These are phyloP conservation scores for Orchesella flavescens DNA, from an alignment of 2,888 invertebrate genomes.

Conservation along the genomic window DNA sequence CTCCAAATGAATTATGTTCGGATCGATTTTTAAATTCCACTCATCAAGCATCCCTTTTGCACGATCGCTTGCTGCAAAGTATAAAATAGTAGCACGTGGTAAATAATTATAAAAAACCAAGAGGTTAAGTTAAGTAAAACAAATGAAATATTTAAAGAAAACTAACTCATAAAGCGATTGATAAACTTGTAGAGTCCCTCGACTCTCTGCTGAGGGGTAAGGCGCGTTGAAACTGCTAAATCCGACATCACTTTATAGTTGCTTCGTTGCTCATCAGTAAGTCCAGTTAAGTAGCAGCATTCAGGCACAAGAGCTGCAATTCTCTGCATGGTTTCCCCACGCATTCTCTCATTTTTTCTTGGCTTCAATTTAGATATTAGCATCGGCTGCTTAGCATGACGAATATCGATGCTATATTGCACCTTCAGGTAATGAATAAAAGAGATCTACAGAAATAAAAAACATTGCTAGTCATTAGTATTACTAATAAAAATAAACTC, in stretches of 20 bases:
- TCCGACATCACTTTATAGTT: slow-evolving; percentile 92
- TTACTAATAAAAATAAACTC: slow-evolving; percentile 7
- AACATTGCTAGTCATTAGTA: slow-evolving; percentile 1
- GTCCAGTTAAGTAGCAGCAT: slow-evolving; percentile 89
- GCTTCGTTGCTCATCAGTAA: slow-evolving; percentile 86
- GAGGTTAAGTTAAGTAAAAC: too few relatives aligned
- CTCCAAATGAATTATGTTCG: slow-evolving; percentile 77
- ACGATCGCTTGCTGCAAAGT: slow-evolving; percentile 76
- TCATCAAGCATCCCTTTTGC: slow-evolving; percentile 81
- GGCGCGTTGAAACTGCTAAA: slow-evolving; percentile 84
- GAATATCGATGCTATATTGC: slow-evolving; percentile 84
- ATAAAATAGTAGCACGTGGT: too few relatives aligned
- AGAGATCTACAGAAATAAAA: slow-evolving; percentile 75
- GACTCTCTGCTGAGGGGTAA: slow-evolving; percentile 86
- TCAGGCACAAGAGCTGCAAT: slow-evolving; percentile 85
- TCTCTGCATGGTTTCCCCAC: slow-evolving; percentile 69
- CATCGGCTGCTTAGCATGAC: slow-evolving; percentile 84
- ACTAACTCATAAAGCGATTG: slow-evolving; percentile 72
- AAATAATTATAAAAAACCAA: too few relatives aligned
- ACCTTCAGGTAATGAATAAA: slow-evolving; percentile 87
- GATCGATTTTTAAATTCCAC: slow-evolving; percentile 85
- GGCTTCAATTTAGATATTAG: slow-evolving; percentile 80
- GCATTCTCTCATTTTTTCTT: slow-evolving; percentile 69
- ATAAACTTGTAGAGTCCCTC: slow-evolving; percentile 79
- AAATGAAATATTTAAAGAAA: too few relatives aligned